Evolutionary conservation across 2,888 invertebrate species (phyloP).

Genomic region (Geotrupes spiniger): DNA sequence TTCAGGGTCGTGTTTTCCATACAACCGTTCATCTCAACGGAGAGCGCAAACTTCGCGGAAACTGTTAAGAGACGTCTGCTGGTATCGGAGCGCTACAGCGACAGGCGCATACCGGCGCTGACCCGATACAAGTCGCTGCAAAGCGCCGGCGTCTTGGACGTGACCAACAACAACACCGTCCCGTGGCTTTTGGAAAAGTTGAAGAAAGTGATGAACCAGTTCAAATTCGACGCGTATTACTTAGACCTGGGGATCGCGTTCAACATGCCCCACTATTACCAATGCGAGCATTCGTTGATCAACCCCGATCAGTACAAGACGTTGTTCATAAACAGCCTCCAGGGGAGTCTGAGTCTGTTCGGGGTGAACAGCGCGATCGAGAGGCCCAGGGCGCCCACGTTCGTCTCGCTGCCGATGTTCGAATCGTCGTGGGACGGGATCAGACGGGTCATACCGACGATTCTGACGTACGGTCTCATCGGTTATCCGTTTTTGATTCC

Average conservation of each 20-base stretch:
- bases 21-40: constrained; percentile 86
- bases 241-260: constrained; percentile 79
- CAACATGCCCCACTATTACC: constrained; percentile 83
- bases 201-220: constrained; percentile 65
- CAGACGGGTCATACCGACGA: constrained; percentile 76
- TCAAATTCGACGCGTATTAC: constrained; percentile 82
- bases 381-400: constrained; percentile 79
- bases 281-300: constrained; percentile 67
- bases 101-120: constrained; percentile 76
- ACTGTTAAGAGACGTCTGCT: constrained; percentile 73
- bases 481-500: constrained; percentile 93
- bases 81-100: constrained; percentile 76
- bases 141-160: constrained; percentile 82
- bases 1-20: constrained; percentile 86
- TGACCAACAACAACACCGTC: constrained; percentile 77
- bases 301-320: constrained; percentile 84
- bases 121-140: constrained; percentile 77
- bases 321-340: constrained; percentile 64
- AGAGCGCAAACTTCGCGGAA: constrained; percentile 78
- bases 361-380: constrained; percentile 82
- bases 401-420: constrained; percentile 81
- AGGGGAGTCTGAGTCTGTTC: constrained; percentile 63
- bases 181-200: constrained; percentile 78
- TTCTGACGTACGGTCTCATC: constrained; percentile 82
- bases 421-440: constrained; percentile 81